Evolutionary conservation across 2,888 invertebrate species (phyloP), one percentile per base, ranked within the genome.

Genomic region (Pilophorus perplexus): DNA sequence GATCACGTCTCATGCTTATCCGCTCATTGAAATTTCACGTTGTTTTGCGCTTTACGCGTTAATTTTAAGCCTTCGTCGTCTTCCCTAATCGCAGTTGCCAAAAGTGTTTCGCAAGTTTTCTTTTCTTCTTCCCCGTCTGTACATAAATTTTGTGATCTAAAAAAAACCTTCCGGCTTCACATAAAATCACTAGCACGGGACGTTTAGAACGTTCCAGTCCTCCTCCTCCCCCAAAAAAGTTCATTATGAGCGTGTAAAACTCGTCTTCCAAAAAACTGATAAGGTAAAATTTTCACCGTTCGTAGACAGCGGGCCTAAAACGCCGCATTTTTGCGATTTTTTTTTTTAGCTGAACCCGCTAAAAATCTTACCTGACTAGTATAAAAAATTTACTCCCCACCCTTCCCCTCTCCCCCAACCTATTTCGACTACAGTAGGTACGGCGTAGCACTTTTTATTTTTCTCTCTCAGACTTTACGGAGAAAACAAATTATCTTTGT

Each of bases 371-470:
- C n/a, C n/a, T n/a, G n/a, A n/a, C n/a, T n/a, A n/a, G n/a, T n/a
- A n/a, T n/a, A n/a, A n/a, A n/a, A n/a, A n/a, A n/a, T n/a, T n/a
- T n/a, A n/a, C n/a, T n/a, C n/a, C n/a, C n/a, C n/a, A n/a, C n/a
- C n/a, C n/a, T n/a, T n/a, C n/a, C n/a, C n/a, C n/a, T n/a, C n/a
- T n/a, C n/a, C n/a, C 40, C 62, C 62, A n/a, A 28, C 62, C 62
- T 62, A 62, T 62, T 62, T 62, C 62, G 62, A 62, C 62, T 62
- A 62, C 62, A 62, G 62, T 62, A 62, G 62, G 62, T 48, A 20
- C n/a, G 33, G 59, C 12, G 42, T 59, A 42, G 59, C 59, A 38
- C 55, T 55, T 55, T n/a, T 16, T 59, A 12, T 14, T 16, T 59
- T 59, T 25, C 27, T 27, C 12, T 33, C 33, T n/a, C n/a, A n/a